A percentile compares a stretch with the other conserved stretches of the same genome.
phyloP scores from a whole-genome alignment of 2,888 invertebrate genomes.

The Hypomecis punctinalis region DNA sequence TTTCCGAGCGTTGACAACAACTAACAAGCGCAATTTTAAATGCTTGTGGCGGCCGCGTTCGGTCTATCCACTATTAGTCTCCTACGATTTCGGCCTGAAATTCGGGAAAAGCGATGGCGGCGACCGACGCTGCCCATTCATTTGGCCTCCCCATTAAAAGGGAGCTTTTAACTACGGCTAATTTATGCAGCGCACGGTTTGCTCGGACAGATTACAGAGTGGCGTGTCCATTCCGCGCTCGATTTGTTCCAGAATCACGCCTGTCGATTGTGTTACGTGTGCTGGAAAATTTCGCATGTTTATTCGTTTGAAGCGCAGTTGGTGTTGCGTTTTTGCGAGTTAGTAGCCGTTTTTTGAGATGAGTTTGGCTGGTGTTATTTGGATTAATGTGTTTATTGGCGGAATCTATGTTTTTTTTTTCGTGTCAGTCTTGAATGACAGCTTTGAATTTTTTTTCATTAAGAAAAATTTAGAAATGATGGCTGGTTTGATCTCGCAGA shows the following conservation, averaged over 20 bases:
- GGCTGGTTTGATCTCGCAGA: too few relatives aligned
- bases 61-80: slow-evolving; percentile 61
- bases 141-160: slow-evolving; percentile 79
- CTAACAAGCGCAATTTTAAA: slow-evolving; percentile 62
- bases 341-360: not conserved
- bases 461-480: too few relatives aligned
- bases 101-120: slow-evolving; percentile 55
- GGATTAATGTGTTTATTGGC: not conserved
- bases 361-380: not conserved
- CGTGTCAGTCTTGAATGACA: too few relatives aligned
- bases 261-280: slow-evolving; percentile 66
- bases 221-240: slow-evolving; percentile 63
- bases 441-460: too few relatives aligned
- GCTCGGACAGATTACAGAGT: slow-evolving; percentile 80
- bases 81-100: slow-evolving; percentile 50
- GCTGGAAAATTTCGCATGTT: slow-evolving; percentile 63
- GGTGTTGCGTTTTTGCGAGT: slow-evolving; percentile 21
- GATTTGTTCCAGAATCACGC: slow-evolving; percentile 66
- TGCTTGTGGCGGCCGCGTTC: slow-evolving; percentile 59
- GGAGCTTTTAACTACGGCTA: slow-evolving; percentile 81
- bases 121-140: slow-evolving; percentile 71
- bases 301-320: slow-evolving; percentile 56
- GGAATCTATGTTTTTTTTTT: not conserved
- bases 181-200: slow-evolving; percentile 80
- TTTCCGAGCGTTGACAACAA: slow-evolving; percentile 55